Evolutionary conservation across 2,113 vertebrate genomes (phyloP).

Genomic region (Morphnarchus princeps): DNA sequence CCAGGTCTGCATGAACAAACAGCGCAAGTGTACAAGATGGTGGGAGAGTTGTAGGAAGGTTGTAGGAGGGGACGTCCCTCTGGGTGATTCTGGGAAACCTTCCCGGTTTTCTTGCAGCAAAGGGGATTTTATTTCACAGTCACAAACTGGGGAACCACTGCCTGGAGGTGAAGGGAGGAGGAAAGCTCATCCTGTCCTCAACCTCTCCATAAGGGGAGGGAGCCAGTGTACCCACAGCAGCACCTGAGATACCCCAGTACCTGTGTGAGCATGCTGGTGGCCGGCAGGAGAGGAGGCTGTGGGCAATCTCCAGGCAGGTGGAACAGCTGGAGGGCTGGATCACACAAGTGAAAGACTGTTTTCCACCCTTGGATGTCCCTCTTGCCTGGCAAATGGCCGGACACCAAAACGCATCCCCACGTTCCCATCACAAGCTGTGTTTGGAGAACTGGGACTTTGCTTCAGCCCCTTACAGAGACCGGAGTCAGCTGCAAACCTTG

Average conservation of each 20-base stretch:
- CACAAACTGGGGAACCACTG: background rate
- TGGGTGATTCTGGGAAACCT: background rate
- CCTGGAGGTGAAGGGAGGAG: background rate
- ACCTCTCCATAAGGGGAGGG: background rate
- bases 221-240: background rate
- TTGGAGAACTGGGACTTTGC: background rate
- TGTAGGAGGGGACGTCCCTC: background rate
- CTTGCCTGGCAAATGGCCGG: background rate
- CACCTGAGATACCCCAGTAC: background rate
- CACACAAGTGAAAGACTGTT: background rate
- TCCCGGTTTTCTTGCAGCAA: background rate
- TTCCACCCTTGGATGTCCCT: background rate
- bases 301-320: background rate
- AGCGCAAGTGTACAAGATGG: background rate
- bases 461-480: background rate
- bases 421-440: background rate
- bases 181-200: background rate
- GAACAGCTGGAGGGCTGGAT: background rate
- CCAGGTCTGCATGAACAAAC: background rate
- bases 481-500: background rate
- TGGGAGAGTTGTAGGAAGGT: no score
- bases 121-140: background rate
- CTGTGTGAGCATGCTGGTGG: background rate
- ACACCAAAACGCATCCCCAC: background rate
- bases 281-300: background rate